phyloP scores from a whole-genome alignment of 2,797 vertebrate genomes.

The Margarornis squamiger region DNA sequence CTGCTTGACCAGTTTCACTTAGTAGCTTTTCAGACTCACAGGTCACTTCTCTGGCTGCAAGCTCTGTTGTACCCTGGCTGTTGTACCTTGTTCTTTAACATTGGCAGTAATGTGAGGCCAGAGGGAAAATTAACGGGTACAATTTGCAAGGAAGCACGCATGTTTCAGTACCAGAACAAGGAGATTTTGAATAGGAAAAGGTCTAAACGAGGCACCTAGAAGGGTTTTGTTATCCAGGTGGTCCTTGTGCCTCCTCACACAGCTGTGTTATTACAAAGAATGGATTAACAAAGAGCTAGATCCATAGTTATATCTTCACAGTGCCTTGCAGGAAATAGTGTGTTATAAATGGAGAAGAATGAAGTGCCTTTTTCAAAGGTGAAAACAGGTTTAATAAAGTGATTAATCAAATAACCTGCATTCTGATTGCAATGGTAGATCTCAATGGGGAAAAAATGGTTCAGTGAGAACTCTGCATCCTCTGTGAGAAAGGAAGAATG shows the following conservation, averaged over 20 bases:
- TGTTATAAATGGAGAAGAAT: not conserved
- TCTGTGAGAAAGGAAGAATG: not conserved
- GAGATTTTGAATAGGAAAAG: not conserved
- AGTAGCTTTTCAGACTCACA: not conserved
- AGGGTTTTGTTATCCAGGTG: not conserved
- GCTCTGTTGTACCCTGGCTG: not conserved
- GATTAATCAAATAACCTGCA: not conserved
- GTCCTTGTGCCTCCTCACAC: not conserved
- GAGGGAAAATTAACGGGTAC: not conserved
- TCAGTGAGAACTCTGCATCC: not conserved
- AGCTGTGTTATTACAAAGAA: not conserved
- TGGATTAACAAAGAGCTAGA: not conserved
- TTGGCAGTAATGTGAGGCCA: not conserved
- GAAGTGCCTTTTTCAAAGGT: not conserved
- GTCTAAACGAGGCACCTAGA: not conserved
- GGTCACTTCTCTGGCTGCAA: fast-evolving
- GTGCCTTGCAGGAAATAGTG: not conserved
- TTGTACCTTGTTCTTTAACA: not conserved
- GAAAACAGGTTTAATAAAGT: not conserved
- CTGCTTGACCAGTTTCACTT: not conserved
- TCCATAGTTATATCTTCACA: not conserved
- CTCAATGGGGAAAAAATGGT: not conserved
- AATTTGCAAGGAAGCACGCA: not conserved
- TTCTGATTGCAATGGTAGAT: not conserved
- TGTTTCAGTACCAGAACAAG: not conserved